Base-by-base conservation (phyloP, 2,888 invertebrate genomes). In the Petrolisthes manimaculis region DNA sequence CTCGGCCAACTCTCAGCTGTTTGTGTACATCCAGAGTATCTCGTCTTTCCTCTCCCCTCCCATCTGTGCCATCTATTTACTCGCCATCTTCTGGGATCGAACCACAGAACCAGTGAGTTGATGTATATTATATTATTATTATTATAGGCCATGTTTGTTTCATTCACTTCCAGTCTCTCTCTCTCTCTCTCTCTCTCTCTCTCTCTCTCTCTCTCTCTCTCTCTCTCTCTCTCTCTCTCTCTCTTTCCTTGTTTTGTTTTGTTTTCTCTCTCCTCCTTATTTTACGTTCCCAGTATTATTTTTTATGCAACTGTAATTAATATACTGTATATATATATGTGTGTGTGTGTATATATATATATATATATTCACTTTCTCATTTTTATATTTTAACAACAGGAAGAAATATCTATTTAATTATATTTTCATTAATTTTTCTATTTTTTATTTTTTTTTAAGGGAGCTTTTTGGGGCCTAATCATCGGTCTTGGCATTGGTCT, bases 381-480 rank as follows among this genome's bases (percentile, higher is more conserved):
- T 24, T 37, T 21, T 37, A 21, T 8, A 21, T 37, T 61, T 61
- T 12, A 21, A 3, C 4, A 5, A 21, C 9, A 75, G 24, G 8
- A 6, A 74, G n/a, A n/a, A 18, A n/a, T 75, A 12, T 69, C 14
- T 8, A 83, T 5, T 37, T 8, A 37, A 8, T n/a, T n/a, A n/a
- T n/a, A n/a, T n/a, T n/a, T 9, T 56, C 8, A 56, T 51, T 56
- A 51, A 75, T 53, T 4, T 83, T 75, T 75, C 88, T 71, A 86
- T 78, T 89, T 90, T 92, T n/a, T n/a, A n/a, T n/a, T 14, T 14
- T 14, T 14, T 61, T 14, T 14, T 61, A 92, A 94, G 94, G 94
- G 94, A 8, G 94, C 94, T 0, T 94, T 95, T 92, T 94, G 93
- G 93, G 94, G 94, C 12, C 92, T 94, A 53, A 94, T 95, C 93